These are phyloP conservation scores for Procavia capensis DNA, from an alignment of 2,113 vertebrate species.

Conservation along the genomic window DNA sequence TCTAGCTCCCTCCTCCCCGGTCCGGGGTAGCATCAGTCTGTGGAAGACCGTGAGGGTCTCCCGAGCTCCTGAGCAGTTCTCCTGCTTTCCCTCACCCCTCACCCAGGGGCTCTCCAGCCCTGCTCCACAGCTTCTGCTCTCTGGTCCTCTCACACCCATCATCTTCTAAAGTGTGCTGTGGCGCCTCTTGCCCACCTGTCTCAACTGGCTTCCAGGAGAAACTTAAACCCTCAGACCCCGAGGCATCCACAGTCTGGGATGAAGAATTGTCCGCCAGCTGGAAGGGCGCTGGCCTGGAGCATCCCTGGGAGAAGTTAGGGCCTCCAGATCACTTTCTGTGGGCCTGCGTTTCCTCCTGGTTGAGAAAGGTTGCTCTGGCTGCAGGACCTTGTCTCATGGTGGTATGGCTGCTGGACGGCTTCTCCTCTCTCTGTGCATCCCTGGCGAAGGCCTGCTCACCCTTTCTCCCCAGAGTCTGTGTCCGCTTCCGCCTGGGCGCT, in stretches of 20 bases:
- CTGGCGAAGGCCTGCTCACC: not conserved
- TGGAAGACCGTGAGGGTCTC: not conserved
- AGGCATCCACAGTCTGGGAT: not conserved
- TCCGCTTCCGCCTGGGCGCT: not conserved
- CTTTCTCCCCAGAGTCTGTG: not conserved
- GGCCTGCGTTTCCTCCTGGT: not conserved
- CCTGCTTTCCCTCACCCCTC: not conserved
- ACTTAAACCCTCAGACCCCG: not conserved
- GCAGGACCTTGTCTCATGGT: not conserved
- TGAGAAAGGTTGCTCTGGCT: not conserved
- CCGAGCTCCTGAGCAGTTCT: fast-evolving
- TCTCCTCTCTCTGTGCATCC: not conserved
- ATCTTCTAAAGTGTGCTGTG: not conserved
- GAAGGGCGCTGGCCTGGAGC: not conserved
- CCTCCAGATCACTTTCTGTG: not conserved
- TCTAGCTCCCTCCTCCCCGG: not conserved
- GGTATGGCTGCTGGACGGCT: not conserved
- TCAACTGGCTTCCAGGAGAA: not conserved
- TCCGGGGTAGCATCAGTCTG: not conserved
- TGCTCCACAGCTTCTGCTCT: not conserved
- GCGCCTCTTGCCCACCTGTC: not conserved
- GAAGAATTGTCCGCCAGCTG: not conserved
- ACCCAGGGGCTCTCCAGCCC: not conserved
- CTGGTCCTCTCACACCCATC: not conserved
- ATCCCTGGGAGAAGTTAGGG: not conserved